phyloP scores from a whole-genome alignment of 2,888 invertebrate species.

The Strigamia crassipes region DNA sequence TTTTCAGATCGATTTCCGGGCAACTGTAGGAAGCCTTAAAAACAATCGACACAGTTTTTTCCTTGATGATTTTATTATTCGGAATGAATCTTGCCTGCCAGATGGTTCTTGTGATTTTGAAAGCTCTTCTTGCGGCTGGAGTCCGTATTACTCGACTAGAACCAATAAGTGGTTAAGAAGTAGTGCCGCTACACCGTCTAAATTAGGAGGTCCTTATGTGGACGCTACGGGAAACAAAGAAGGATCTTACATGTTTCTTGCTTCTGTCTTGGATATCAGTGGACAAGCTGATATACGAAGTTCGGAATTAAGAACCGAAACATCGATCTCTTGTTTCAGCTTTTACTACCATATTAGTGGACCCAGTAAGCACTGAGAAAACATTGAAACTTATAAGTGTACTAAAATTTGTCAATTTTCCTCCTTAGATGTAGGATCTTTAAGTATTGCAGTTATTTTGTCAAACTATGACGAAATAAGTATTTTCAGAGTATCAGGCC shows the following conservation, averaged over 20 bases:
- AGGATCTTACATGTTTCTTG: conserved; percentile 5
- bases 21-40: background rate
- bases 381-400: background rate
- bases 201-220: background rate
- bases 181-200: background rate
- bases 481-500: background rate
- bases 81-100: background rate
- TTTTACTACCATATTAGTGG: background rate
- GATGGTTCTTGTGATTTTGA: conserved; percentile 14
- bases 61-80: background rate
- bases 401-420: background rate
- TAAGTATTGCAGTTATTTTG: background rate
- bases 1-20: background rate
- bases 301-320: background rate
- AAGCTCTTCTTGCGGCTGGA: background rate
- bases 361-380: background rate
- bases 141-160: background rate
- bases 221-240: background rate
- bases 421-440: background rate
- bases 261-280: background rate
- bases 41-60: background rate
- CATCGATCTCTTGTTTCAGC: background rate
- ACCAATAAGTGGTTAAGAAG: background rate
- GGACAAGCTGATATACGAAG: background rate
- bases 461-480: background rate